Evolutionary conservation across 2,888 invertebrate genomes (phyloP), one percentile per base, ranked within the genome.

Genomic region (Tetheella fluctuosa): DNA sequence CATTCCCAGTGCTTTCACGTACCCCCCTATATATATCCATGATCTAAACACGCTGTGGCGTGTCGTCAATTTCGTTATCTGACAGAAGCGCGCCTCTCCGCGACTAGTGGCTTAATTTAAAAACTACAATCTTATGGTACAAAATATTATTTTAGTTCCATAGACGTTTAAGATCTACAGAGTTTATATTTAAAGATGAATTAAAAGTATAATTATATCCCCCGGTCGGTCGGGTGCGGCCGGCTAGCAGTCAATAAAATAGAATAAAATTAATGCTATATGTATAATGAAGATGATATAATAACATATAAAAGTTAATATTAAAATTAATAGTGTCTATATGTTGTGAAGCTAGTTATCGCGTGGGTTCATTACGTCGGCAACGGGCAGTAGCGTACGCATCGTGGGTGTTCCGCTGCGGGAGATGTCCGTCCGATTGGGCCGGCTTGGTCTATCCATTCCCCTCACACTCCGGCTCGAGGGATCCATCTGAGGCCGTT

Each of bases 111-210:
- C 85, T 89, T 90, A 83, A 86, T 88, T 89, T 89, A 85, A 88
- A 76, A 69, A 85, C 83, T 76, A 84, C 83, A 84, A 86, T 75
- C 73, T 85, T 82, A 90, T 90, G 91, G 91, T 91, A 91, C 91
- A 91, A 91, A 91, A 84, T 83, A 82, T 90, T 88, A 90, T 88
- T 89, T 90, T 90, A 90, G 87, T 90, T 90, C 88, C 87, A 90
- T 91, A 91, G 89, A 84, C 76, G 74, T 85, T 83, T 90, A 91
- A 90, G 89, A 89, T 80, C 83, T 82, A 86, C 88, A 91, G 90
- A 90, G 89, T 88, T 87, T 90, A 90, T 90, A 89, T 88, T 85
- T 87, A 86, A 83, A 86, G 70, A 75, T 74, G 80, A 79, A 76
- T 73, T 77, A 80, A 80, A 73, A 61, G 66, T 63, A 65, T 64